These are phyloP conservation scores for Galendromus occidentalis DNA, from an alignment of 1,140 invertebrate genomes.

Conservation along the genomic window DNA sequence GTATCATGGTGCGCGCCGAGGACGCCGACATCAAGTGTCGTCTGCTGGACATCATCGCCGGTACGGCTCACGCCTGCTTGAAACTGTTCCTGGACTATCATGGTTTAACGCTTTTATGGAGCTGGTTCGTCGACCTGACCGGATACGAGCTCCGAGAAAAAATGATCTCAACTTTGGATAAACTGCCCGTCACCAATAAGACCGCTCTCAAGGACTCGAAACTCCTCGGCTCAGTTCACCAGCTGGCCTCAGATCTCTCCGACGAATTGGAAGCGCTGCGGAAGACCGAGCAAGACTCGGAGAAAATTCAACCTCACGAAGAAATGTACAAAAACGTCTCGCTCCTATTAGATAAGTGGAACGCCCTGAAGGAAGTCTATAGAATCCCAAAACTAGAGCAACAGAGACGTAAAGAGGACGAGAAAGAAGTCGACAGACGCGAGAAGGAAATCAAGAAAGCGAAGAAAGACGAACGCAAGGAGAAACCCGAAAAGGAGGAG, in stretches of 20 bases:
- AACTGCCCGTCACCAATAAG: constrained; percentile 71
- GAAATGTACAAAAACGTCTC: constrained; percentile 12
- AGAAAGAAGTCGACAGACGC: constrained; percentile 47
- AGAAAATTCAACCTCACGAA: neutral
- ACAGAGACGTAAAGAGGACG: constrained; percentile 77
- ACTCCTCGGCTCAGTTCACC: constrained; percentile 47
- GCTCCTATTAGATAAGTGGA: constrained; percentile 34
- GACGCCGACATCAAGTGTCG: constrained; percentile 46
- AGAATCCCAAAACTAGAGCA: constrained; percentile 82
- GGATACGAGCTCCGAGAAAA: constrained; percentile 19
- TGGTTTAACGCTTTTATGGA: constrained; percentile 65
- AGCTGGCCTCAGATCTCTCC: constrained; percentile 38
- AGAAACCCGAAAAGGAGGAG: constrained; percentile 3
- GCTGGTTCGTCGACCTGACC: constrained; percentile 59
- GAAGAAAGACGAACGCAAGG: constrained; percentile 24
- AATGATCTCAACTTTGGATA: constrained; percentile 28
- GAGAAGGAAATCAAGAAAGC: constrained; percentile 13
- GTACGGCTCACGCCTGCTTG: constrained; percentile 29
- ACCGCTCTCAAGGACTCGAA: constrained; percentile 76
- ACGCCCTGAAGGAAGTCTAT: constrained; percentile 61
- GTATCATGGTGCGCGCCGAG: constrained; percentile 77
- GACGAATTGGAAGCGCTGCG: neutral
- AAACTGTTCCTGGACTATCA: constrained; percentile 85
- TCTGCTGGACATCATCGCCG: constrained; percentile 43
- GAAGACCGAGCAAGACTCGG: neutral